Percentiles rank a stretch among this genome's conserved stretches.
phyloP scores from a whole-genome alignment of 2,888 invertebrate species.

The Neelides folsomi region DNA sequence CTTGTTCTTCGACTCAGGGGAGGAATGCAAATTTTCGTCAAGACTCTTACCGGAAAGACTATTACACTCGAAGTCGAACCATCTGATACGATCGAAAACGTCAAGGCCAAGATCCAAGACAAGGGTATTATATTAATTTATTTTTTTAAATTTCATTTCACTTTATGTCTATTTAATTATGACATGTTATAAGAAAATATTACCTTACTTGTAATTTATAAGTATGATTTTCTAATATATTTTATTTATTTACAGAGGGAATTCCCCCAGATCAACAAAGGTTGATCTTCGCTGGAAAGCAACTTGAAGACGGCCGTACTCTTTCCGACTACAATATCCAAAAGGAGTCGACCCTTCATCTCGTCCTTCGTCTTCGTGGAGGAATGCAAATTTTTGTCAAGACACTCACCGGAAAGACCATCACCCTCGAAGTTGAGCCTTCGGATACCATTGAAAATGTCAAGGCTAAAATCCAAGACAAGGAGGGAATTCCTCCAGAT shows the following conservation, averaged over 20 bases:
- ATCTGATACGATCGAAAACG: conserved; percentile 52
- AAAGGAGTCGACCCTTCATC: conserved; percentile 60
- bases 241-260: conserved; percentile 44
- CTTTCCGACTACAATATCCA: conserved; percentile 51
- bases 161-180: too few relatives aligned
- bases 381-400: conserved; percentile 44
- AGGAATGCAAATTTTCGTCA: conserved; percentile 43
- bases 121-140: conserved; percentile 37
- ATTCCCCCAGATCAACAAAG: conserved; percentile 50
- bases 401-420: conserved; percentile 49
- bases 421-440: conserved; percentile 47
- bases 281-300: conserved; percentile 48
- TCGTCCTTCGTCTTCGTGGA: conserved; percentile 77
- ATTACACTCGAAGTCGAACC: conserved; percentile 44
- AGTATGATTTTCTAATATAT: not conserved
- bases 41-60: conserved; percentile 43
- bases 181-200: too few relatives aligned
- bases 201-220: too few relatives aligned
- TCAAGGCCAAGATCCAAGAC: conserved; percentile 49
- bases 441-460: conserved; percentile 51
- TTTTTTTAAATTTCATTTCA: not conserved
- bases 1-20: conserved; percentile 76
- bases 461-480: conserved; percentile 47
- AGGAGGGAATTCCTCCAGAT: conserved; percentile 35
- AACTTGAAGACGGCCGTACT: conserved; percentile 48